Base-by-base conservation (phyloP, 1,140 invertebrate genomes). In the Gonatopus flavifemur region DNA sequence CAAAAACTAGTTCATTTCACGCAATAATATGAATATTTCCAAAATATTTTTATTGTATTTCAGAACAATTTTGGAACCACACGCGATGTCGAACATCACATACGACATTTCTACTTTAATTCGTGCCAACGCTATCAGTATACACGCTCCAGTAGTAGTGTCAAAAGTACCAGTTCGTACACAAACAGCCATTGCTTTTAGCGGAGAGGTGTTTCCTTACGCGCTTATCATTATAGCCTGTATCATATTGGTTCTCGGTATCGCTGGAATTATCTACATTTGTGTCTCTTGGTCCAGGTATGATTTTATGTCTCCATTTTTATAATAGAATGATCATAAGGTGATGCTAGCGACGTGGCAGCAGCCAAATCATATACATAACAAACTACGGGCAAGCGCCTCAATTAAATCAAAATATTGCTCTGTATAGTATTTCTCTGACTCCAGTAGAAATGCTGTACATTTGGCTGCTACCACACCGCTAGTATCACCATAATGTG, bases 251-350 rank as follows among this genome's bases (percentile, higher is more conserved):
- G 81, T 96, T 3, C 81, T 94, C 16, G 90, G 90, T 2, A 81
- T 89, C 12, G 86, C 89, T 42, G 92, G 90, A 10, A 94, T 94
- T 28, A 86, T 94, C 21, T 94, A 95, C 66, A 93, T 96, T 22
- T 94, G 93, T 67, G 85, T 93, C 32, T 92, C 91, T 1, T 95
- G 93, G 91, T 90, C 91, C 44, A 91, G 89, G 91, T 93, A 74
- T 81, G 79, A n/a, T n/a, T n/a, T n/a, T n/a, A n/a, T n/a, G n/a
- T n/a, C n/a, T n/a, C n/a, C n/a, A n/a, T n/a, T n/a, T n/a, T n/a
- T n/a, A n/a, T n/a, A n/a, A n/a, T n/a, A n/a, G n/a, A n/a, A n/a
- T n/a, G n/a, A n/a, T n/a, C n/a, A n/a, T n/a, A n/a, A n/a, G n/a
- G n/a, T n/a, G n/a, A n/a, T n/a, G n/a, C n/a, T n/a, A n/a, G n/a